phyloP scores from a whole-genome alignment of 1,140 invertebrate genomes.

The Aphaenogaster floridana region DNA sequence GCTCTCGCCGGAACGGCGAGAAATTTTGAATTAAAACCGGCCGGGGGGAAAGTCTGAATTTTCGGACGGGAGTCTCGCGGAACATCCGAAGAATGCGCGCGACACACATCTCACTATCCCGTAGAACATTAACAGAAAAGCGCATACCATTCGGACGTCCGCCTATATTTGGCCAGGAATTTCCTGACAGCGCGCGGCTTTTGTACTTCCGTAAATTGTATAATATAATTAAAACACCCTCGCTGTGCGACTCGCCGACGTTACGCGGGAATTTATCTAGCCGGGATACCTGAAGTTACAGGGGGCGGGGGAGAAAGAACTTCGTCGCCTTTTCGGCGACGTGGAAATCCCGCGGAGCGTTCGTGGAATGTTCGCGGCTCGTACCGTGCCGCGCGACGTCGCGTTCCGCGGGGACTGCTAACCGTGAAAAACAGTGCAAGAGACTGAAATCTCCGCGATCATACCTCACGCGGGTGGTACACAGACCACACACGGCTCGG shows the following conservation, averaged over 20 bases:
- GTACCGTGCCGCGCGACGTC: neutral
- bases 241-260: neutral
- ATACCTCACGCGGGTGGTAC: constrained; percentile 25
- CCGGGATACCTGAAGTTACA: neutral
- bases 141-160: neutral
- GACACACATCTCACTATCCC: neutral
- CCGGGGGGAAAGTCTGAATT: neutral
- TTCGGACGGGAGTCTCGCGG: neutral
- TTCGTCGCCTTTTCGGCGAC: neutral
- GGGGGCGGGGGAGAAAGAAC: neutral
- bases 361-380: neutral
- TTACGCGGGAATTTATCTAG: neutral
- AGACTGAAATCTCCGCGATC: constrained; percentile 21
- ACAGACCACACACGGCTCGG: neutral
- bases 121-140: constrained; percentile 22
- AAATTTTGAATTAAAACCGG: neutral
- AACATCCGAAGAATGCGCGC: neutral
- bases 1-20: neutral
- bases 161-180: neutral
- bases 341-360: neutral
- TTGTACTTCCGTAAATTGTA: neutral
- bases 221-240: constrained; percentile 27
- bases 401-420: neutral
- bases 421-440: constrained; percentile 10
- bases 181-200: neutral